phyloP scores from a whole-genome alignment of 2,113 vertebrate species.

The Saccopteryx leptura region DNA sequence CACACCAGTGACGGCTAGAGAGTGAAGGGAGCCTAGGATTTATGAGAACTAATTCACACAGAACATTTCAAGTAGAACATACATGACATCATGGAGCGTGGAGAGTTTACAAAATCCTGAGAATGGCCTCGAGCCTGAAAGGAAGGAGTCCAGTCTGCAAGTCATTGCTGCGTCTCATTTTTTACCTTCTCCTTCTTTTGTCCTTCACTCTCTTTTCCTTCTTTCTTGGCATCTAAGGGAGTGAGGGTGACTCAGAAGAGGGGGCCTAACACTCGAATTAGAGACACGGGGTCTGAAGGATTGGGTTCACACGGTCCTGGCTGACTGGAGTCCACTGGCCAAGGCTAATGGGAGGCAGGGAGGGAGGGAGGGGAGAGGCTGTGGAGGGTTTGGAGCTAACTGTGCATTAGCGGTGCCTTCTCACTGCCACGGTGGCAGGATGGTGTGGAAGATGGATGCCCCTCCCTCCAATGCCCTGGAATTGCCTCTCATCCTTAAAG shows the following conservation, averaged over 20 bases:
- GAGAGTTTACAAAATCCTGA: constrained; percentile 35
- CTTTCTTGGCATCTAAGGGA: constrained; percentile 19
- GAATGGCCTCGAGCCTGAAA: constrained; percentile 29
- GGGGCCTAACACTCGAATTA: background rate
- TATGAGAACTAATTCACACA: background rate
- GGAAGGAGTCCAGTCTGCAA: background rate
- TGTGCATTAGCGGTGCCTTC: background rate
- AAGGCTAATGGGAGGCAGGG: background rate
- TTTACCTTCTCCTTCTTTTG: background rate
- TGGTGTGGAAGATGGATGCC: background rate
- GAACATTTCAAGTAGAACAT: constrained; percentile 30
- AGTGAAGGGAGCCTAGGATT: constrained; percentile 4
- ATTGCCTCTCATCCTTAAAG: background rate
- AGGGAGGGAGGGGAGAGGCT: too few relatives aligned
- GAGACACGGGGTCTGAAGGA: background rate
- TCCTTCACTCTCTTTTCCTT: background rate
- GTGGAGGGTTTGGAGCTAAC: background rate
- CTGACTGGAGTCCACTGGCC: background rate
- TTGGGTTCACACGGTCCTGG: background rate
- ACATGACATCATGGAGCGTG: constrained; percentile 35
- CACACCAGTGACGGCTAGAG: background rate
- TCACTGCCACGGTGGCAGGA: background rate
- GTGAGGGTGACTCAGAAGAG: background rate
- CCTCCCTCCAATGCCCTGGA: rapidly evolving
- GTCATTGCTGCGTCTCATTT: background rate